phyloP scores from a whole-genome alignment of 1,140 invertebrate species.

The Globodera ellingtonae region DNA sequence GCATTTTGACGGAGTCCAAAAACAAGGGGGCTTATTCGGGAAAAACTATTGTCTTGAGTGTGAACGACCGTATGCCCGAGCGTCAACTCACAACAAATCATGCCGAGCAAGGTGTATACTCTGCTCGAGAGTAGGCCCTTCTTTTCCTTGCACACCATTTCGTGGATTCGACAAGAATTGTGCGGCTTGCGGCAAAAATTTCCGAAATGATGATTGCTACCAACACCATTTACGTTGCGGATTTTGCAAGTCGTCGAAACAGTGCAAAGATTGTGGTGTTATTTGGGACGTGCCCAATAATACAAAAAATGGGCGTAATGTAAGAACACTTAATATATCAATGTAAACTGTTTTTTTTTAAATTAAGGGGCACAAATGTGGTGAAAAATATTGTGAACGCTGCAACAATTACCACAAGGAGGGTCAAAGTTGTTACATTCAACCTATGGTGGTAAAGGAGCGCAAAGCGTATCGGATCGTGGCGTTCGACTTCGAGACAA shows the following conservation, averaged over 20 bases:
- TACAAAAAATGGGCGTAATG: too few species aligned
- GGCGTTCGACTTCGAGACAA: slow-evolving; percentile 13
- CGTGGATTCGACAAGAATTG: neutral
- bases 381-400: neutral
- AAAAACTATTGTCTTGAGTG: neutral
- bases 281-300: too few species aligned
- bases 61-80: neutral
- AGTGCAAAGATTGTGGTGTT: neutral
- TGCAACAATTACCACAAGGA: neutral
- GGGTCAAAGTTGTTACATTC: neutral
- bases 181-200: neutral
- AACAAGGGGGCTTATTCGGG: neutral
- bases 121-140: neutral
- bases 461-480: neutral
- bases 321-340: too few species aligned
- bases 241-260: neutral
- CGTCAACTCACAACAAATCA: neutral
- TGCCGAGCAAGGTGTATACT: neutral
- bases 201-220: neutral
- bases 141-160: neutral
- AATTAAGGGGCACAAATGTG: neutral
- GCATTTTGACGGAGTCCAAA: slow-evolving; percentile 10
- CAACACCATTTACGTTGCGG: neutral
- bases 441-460: neutral
- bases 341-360: too few species aligned